Percentiles rank a stretch among this genome's conserved stretches.
Conservation (phyloP, 1,140 invertebrate genomes). For the Holcopasites calliopsidis region DNA sequence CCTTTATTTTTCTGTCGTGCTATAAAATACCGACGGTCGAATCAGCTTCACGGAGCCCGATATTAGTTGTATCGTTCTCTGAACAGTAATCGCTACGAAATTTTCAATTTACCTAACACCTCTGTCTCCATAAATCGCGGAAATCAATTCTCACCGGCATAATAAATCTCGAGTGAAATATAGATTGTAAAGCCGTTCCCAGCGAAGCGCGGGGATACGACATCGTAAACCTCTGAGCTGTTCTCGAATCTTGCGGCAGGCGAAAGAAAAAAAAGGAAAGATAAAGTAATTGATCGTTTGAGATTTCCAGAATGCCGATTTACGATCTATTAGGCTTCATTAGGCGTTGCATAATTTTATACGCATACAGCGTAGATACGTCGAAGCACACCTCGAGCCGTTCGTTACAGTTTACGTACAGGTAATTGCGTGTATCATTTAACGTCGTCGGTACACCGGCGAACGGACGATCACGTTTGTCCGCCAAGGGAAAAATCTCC, state of each 20-base stretch:
- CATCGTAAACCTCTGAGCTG: background rate
- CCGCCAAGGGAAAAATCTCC: slow-evolving; percentile 24
- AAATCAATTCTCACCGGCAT: too few relatives aligned
- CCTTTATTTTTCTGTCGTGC: too few relatives aligned
- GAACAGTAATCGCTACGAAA: too few relatives aligned
- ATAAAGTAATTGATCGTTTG: background rate
- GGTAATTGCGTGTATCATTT: slow-evolving; percentile 30
- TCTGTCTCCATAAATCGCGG: background rate
- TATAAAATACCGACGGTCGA: too few relatives aligned
- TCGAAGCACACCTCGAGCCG: background rate
- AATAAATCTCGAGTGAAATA: too few relatives aligned
- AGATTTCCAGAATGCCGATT: background rate
- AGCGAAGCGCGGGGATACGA: too few relatives aligned
- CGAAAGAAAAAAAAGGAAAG: too few relatives aligned
- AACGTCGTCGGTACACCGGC: background rate
- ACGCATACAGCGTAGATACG: too few relatives aligned
- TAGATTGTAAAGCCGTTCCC: too few relatives aligned
- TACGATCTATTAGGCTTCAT: background rate
- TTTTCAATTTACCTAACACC: too few relatives aligned
- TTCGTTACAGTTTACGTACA: slow-evolving; percentile 18
- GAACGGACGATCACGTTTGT: background rate
- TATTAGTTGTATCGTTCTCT: too few relatives aligned
- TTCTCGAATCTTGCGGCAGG: background rate
- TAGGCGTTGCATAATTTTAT: background rate
- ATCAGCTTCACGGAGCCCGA: too few relatives aligned